A percentile compares a stretch with the other conserved stretches of the same genome.
These are phyloP conservation scores for Chironomus tentans DNA, from an alignment of 2,888 invertebrate genomes.

Conservation along the genomic window DNA sequence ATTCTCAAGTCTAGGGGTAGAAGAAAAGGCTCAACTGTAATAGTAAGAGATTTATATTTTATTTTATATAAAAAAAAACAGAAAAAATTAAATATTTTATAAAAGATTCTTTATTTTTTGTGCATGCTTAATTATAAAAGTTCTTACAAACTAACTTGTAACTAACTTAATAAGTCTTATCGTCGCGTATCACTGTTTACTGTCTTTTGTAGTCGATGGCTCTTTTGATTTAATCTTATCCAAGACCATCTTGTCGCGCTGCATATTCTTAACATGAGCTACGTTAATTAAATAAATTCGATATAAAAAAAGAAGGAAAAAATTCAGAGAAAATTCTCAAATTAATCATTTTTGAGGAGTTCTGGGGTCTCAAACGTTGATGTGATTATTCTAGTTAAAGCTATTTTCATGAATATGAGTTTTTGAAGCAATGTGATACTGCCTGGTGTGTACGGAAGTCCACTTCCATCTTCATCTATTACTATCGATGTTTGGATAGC, in stretches of 20 bases:
- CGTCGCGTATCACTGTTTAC: not conserved
- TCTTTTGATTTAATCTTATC: not conserved
- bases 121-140: no score
- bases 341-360: not conserved
- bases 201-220: not conserved
- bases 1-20: conserved; percentile 33
- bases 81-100: not conserved
- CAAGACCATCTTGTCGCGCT: conserved; percentile 12
- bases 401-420: not conserved
- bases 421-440: not conserved
- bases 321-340: not conserved
- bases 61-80: not conserved
- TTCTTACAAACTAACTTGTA: not conserved
- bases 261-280: conserved; percentile 8
- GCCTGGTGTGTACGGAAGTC: not conserved
- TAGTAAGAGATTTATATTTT: not conserved
- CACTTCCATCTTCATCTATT: not conserved
- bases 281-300: not conserved
- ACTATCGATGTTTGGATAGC: not conserved
- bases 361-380: not conserved
- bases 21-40: conserved; percentile 3
- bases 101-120: no score
- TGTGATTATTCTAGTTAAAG: not conserved
- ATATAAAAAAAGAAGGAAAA: not conserved
- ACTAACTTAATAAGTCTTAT: not conserved